Conservation (phyloP, 2,888 invertebrate species). For the Aleiodes testaceus region DNA sequence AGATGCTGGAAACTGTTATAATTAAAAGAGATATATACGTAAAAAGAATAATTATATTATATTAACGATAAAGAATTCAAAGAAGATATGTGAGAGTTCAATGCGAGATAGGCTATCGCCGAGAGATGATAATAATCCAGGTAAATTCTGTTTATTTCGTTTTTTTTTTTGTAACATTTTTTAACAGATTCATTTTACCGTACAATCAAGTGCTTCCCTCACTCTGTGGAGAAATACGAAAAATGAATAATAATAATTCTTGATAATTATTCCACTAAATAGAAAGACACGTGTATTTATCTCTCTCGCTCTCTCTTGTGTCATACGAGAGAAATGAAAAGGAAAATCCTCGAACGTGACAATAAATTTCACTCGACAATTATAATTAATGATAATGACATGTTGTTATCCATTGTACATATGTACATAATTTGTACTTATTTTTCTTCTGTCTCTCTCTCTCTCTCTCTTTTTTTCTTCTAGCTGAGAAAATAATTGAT, state of each 20-base stretch:
- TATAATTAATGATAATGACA: constrained; percentile 64
- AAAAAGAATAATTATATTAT: constrained; percentile 6
- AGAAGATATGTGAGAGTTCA: constrained; percentile 3
- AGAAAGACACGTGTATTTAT: constrained; percentile 43
- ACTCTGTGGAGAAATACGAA: not conserved
- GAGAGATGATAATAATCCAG: constrained; percentile 6
- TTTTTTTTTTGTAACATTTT: constrained; percentile 12
- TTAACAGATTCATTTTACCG: not conserved
- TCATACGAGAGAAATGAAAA: constrained; percentile 16
- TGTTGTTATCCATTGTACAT: constrained; percentile 70
- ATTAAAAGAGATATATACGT: constrained; percentile 31
- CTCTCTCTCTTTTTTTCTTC: constrained; percentile 44
- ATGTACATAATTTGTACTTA: constrained; percentile 73
- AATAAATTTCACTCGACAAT: constrained; percentile 59
- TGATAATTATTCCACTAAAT: constrained; percentile 31
- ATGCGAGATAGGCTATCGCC: not conserved
- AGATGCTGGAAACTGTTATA: constrained; percentile 19
- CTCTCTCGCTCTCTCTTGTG: not conserved
- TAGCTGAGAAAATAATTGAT: constrained; percentile 20
- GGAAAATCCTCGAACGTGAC: constrained; percentile 51
- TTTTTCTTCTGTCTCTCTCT: constrained; percentile 62
- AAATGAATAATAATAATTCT: constrained; percentile 29
- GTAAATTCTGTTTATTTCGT: constrained; percentile 11
- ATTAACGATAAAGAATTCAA: too few species aligned
- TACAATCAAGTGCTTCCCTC: constrained; percentile 8